Percentiles rank a stretch among this genome's conserved stretches.
These are phyloP conservation scores for Platycnemis pennipes DNA, from an alignment of 2,888 invertebrate genomes.

Conservation along the genomic window DNA sequence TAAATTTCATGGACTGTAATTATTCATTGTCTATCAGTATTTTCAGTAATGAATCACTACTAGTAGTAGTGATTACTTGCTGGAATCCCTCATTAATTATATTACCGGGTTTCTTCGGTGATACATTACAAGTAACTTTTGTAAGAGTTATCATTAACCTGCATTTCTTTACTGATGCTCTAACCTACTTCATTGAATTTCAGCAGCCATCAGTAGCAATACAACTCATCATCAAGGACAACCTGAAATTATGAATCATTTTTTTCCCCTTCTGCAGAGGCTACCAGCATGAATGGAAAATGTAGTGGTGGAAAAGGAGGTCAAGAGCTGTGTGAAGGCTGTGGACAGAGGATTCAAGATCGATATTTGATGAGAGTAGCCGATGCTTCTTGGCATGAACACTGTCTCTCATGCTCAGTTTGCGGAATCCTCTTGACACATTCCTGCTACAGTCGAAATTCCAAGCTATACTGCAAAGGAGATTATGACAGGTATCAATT, in stretches of 20 bases:
- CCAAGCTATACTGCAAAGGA: conserved; percentile 96
- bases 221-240: no score
- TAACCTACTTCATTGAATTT: no score
- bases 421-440: conserved; percentile 94
- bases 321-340: conserved; percentile 93
- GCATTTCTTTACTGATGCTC: no score
- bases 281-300: conserved; percentile 40
- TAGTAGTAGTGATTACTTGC: no score
- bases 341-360: conserved; percentile 96
- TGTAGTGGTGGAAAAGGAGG: conserved; percentile 62
- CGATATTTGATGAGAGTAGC: conserved; percentile 96
- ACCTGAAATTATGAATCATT: conserved; percentile 51
- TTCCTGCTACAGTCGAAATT: conserved; percentile 96
- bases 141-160: no score
- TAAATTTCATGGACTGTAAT: no score
- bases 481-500: conserved; percentile 95
- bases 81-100: no score
- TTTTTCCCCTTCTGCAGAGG: conserved; percentile 12
- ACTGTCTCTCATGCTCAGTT: conserved; percentile 96
- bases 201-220: no score
- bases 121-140: no score
- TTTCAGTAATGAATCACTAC: no score
- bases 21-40: no score
- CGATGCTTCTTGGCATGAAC: conserved; percentile 97
- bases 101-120: no score